Base-by-base conservation (phyloP, 2,113 vertebrate species). In the Stictonetta naevosa region DNA sequence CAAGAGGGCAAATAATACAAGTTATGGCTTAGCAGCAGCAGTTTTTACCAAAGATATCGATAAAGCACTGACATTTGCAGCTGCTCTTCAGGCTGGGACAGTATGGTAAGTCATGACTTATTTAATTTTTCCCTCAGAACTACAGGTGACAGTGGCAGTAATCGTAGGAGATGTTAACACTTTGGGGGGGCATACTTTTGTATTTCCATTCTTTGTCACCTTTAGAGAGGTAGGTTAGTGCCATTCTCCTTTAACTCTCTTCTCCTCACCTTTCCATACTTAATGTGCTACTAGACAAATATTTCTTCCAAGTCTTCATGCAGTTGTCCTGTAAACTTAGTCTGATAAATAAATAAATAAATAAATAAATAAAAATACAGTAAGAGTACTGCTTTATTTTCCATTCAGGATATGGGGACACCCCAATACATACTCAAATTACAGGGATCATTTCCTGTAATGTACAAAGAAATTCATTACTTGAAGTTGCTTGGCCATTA, bases 11-110 rank as follows among this genome's bases (percentile, higher is more conserved):
- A 99, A 99, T 86, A 98, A 98, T 80, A 99, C 98, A 16, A 85
- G 72, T 4, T 99, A 99, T 56, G 99, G 99, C 13, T 98, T 99
- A 92, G 97, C 98, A 77, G 99, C 99, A 59, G 99, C 98, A 72
- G 96, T 99, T 88, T 99, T 99, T 93, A 99, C 99, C 76, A 98
- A 98, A 83, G 98, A 99, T 71, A 93, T 99, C 26, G 98, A 99
- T 84, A 99, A 98, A 97, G 99, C 99, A 15, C 67, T 99, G 29
- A 98, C 97, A 0, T 97, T 99, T 66, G 98, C 99, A 59, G 79
- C 98, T 52, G 98, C 98, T 72, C 98, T 99, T 93, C 98, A 99
- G 92, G 98, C 98, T 38, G 99, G 99, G 79, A 98, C 98, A 20
- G 98, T 99, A n/a, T 99, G 99, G 99, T 99, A 98, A 95, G 98